Conservation (phyloP, 2,888 invertebrate genomes). For the Megaustenia siamemsis region DNA sequence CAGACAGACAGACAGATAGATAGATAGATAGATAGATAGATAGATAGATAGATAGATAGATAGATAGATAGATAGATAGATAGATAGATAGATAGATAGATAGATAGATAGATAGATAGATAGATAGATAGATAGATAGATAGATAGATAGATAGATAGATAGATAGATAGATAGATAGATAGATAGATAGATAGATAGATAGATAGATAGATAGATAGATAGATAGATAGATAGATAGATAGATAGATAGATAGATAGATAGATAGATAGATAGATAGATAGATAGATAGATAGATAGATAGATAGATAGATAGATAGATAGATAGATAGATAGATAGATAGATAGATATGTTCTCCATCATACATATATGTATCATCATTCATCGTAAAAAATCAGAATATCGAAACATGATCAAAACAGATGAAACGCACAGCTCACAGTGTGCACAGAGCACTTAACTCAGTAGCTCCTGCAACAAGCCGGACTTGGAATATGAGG, state of each 20-base stretch:
- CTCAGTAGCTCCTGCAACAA: too few relatives aligned
- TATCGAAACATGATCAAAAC: too few relatives aligned
- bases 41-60: not conserved
- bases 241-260: slow-evolving; percentile 16
- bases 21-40: not conserved
- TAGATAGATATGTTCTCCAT: not conserved
- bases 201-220: not conserved
- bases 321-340: not conserved
- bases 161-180: not conserved
- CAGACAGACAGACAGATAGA: too few relatives aligned
- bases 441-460: too few relatives aligned
- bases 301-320: not conserved
- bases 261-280: slow-evolving; percentile 4
- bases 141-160: not conserved
- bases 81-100: not conserved
- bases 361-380: too few relatives aligned
- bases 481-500: too few relatives aligned
- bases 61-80: not conserved
- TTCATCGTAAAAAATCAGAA: too few relatives aligned
- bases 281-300: not conserved
- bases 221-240: slow-evolving; percentile 15
- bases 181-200: not conserved
- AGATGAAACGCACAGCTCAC: too few relatives aligned
- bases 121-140: not conserved
- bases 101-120: not conserved